phyloP scores from a whole-genome alignment of 2,797 vertebrate species.

The Brotula barbata region DNA sequence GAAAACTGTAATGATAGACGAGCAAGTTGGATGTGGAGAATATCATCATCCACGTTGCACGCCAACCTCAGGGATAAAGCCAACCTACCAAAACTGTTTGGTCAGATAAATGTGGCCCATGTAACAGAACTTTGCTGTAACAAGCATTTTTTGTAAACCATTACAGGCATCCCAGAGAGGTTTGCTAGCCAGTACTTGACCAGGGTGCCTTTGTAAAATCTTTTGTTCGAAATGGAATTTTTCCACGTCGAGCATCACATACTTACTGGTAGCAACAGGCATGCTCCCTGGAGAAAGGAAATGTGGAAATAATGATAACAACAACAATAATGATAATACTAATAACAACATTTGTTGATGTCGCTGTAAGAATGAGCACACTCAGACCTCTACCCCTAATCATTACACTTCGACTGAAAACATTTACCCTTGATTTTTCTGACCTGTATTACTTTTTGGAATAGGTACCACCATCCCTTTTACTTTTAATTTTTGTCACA shows the following conservation, averaged over 20 bases:
- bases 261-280: constrained; percentile 11
- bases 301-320: constrained; percentile 23
- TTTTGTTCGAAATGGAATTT: constrained; percentile 28
- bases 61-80: constrained; percentile 24
- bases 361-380: too few species aligned
- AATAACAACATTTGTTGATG: too few species aligned
- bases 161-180: constrained; percentile 37
- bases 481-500: too few species aligned
- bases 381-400: too few species aligned
- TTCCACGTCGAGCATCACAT: constrained; percentile 38
- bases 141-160: constrained; percentile 36
- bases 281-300: constrained; percentile 18
- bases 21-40: constrained; percentile 15
- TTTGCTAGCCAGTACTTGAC: constrained; percentile 24
- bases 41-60: constrained; percentile 48
- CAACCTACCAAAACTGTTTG: constrained; percentile 19
- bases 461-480: too few species aligned
- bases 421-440: too few species aligned
- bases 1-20: constrained; percentile 66
- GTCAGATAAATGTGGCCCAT: constrained; percentile 39
- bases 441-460: too few species aligned
- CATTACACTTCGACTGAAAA: too few species aligned
- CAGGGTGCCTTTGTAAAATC: constrained; percentile 20
- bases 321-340: too few species aligned
- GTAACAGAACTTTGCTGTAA: constrained; percentile 41